Percentiles rank a stretch among this genome's conserved stretches.
Conservation (phyloP, 2,888 invertebrate genomes). For the Metopia argyrocephala region DNA sequence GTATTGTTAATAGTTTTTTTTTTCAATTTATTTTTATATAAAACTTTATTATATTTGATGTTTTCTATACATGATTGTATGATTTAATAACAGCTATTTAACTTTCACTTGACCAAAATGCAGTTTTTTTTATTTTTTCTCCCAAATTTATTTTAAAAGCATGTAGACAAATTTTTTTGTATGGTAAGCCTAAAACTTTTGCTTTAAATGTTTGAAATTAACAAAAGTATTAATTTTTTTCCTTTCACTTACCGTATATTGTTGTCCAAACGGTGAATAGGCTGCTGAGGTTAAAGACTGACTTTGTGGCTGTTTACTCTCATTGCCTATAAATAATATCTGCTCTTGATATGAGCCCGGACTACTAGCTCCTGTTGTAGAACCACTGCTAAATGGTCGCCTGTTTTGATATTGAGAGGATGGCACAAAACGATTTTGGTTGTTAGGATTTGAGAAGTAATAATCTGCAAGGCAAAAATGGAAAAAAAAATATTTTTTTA, state of each 20-base stretch:
- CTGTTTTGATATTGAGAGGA: conserved; percentile 71
- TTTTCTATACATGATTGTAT: conserved; percentile 28
- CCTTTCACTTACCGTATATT: conserved; percentile 67
- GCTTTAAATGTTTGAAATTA: background rate
- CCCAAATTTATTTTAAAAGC: background rate
- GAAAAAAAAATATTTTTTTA: conserved; percentile 59
- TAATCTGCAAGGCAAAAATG: conserved; percentile 73
- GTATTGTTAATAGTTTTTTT: background rate
- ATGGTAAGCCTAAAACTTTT: background rate
- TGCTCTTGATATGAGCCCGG: conserved; percentile 77
- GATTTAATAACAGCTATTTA: conserved; percentile 49
- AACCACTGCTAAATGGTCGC: conserved; percentile 45
- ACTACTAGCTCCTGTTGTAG: conserved; percentile 64
- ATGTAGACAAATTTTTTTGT: background rate
- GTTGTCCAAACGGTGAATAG: conserved; percentile 71
- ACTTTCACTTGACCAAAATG: conserved; percentile 58
- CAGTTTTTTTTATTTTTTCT: background rate
- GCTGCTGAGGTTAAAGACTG: conserved; percentile 66
- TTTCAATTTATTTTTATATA: conserved; percentile 2
- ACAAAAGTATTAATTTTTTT: background rate
- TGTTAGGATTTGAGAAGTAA: conserved; percentile 73
- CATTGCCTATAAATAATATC: conserved; percentile 74
- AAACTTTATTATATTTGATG: conserved; percentile 24
- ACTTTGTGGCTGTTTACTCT: conserved; percentile 68
- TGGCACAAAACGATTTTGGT: conserved; percentile 78